Conservation (phyloP, 2,888 invertebrate species). For the Formica aserva region DNA sequence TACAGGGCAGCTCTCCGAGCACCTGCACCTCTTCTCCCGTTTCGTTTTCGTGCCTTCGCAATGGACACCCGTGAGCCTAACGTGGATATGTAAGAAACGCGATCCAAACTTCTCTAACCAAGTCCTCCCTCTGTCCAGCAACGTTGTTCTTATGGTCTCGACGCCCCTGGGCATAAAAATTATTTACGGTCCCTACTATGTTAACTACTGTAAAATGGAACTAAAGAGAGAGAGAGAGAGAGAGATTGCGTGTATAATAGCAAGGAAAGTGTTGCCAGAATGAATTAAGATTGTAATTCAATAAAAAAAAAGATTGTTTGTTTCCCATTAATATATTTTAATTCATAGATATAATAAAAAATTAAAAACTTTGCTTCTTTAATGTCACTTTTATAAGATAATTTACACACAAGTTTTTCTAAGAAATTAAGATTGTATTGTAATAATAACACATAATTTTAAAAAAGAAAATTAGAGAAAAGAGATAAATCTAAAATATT, state of each 20-base stretch:
- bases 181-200: conserved; percentile 34
- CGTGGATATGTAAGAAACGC: conserved; percentile 59
- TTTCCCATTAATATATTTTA: not conserved
- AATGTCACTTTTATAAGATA: not conserved
- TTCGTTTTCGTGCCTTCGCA: conserved; percentile 74
- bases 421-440: not conserved
- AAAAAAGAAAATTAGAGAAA: not conserved
- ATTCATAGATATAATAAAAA: not conserved
- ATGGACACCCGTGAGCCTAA: conserved; percentile 63
- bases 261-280: not conserved
- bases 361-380: not conserved
- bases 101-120: conserved; percentile 22
- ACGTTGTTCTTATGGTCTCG: conserved; percentile 26
- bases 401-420: not conserved
- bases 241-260: conserved; percentile 2
- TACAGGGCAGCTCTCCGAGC: conserved; percentile 76
- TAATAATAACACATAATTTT: not conserved
- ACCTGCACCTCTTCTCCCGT: conserved; percentile 75
- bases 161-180: conserved; percentile 30
- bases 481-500: not conserved
- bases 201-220: conserved; percentile 40
- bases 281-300: not conserved
- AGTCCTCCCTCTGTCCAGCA: not conserved
- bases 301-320: not conserved
- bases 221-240: too few species aligned